Evolutionary conservation across 2,797 vertebrate species (phyloP), one percentile per base, ranked within the genome.

Genomic region (Pangasius macronema): DNA sequence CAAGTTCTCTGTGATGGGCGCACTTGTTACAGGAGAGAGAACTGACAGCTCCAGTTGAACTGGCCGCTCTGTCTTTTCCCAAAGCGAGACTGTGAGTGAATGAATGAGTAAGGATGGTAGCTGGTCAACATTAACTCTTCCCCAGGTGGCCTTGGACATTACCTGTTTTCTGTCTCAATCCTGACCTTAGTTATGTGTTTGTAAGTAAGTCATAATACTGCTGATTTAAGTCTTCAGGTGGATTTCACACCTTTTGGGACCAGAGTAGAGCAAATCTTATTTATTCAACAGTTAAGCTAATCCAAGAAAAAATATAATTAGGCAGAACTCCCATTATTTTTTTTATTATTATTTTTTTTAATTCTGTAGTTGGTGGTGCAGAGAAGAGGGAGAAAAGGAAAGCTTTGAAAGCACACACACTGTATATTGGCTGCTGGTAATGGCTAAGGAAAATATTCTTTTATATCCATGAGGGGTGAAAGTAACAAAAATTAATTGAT

Each of bases 1-100:
- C 92, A 93, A 89, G 90, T 91, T 92, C 93, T 95, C 95, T 93
- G 94, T 92, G 91, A 91, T 90, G 93, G 90, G 94, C 94, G 86
- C 85, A 90, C 91, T 91, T 93, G 92, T 91, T 93, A 93, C 91
- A 90, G 91, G 89, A 91, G 88, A 84, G 85, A 91, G 86, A 91
- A 90, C 92, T 93, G 93, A 94, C 92, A 93, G 92, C 92, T 91
- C 92, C 88, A 88, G 92, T 91, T 91, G 91, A 90, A 93, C 91
- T 88, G 92, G 91, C 91, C 91, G 65, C 88, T 90, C 53, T 75
- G 86, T 83, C 90, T 90, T 90, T 87, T 18, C 81, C 89, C 91
- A 22, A 49, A 87, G 87, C 80, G 75, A 86, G 84, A 20, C 83
- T 82, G 49, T 61, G 57, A 33, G 20, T 59, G 73, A 82, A 70